Evolutionary conservation across 2,113 vertebrate species (phyloP).

Genomic region (Petrocephalus zakoni): DNA sequence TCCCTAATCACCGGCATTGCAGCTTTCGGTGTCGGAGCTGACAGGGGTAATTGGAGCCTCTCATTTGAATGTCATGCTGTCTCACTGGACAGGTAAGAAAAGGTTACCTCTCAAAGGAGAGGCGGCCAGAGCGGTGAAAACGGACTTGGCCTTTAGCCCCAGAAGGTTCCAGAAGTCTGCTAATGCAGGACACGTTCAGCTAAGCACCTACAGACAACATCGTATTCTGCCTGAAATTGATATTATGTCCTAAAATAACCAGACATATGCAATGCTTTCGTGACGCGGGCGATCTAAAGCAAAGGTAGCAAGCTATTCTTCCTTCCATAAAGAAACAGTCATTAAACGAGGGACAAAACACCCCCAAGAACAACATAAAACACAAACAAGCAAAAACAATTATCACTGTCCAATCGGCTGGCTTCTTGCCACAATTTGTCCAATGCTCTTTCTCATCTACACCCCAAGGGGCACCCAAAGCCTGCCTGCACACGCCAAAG

Average conservation of each 20-base stretch:
- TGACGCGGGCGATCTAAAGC: not conserved
- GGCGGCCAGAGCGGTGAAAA: not conserved
- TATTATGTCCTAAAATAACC: not conserved
- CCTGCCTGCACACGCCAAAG: not conserved
- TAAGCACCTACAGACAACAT: not conserved
- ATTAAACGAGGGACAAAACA: not conserved
- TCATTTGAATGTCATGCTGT: slow-evolving; percentile 31
- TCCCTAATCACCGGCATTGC: slow-evolving; percentile 35
- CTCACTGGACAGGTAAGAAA: slow-evolving; percentile 30
- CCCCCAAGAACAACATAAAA: not conserved
- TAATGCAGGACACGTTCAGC: slow-evolving; percentile 10
- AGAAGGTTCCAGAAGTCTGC: not conserved
- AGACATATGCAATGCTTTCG: not conserved
- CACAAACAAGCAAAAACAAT: not conserved
- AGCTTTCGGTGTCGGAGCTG: slow-evolving; percentile 29
- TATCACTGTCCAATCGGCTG: not conserved
- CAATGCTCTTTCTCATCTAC: not conserved
- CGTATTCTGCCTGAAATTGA: not conserved
- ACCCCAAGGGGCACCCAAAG: not conserved
- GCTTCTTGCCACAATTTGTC: not conserved
- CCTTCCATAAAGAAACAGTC: not conserved
- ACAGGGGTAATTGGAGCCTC: slow-evolving; percentile 36
- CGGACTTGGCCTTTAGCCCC: not conserved
- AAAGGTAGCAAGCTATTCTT: not conserved
- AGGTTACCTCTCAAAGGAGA: slow-evolving; percentile 1